These are phyloP conservation scores for Eremobia ochroleuca DNA, from an alignment of 2,888 invertebrate genomes.

Conservation along the genomic window DNA sequence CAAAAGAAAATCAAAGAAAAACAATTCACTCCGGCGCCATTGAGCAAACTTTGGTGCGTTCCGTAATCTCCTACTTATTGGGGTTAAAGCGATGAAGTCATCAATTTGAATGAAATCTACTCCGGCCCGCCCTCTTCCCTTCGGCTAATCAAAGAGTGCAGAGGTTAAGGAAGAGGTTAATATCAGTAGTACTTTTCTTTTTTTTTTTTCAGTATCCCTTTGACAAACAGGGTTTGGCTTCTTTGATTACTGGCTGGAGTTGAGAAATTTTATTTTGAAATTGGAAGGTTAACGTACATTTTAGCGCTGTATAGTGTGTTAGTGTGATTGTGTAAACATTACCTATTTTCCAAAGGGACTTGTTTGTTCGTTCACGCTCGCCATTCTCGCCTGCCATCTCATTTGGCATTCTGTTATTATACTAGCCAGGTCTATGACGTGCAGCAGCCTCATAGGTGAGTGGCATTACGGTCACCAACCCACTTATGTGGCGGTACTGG, in stretches of 20 bases:
- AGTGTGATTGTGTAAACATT: neutral
- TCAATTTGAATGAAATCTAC: conserved; percentile 86
- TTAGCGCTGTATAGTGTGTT: neutral
- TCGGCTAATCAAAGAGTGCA: conserved; percentile 82
- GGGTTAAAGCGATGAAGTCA: conserved; percentile 87
- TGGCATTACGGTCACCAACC: neutral
- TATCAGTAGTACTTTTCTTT: conserved; percentile 68
- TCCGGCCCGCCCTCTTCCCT: conserved; percentile 75
- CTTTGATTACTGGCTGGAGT: conserved; percentile 15
- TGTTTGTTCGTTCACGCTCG: neutral
- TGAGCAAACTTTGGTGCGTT: conserved; percentile 79
- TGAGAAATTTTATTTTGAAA: neutral
- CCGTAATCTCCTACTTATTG: conserved; percentile 83
- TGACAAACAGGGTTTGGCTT: conserved; percentile 54
- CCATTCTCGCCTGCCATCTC: neutral
- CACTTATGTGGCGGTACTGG: neutral
- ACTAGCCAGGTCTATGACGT: neutral
- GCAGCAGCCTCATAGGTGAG: neutral
- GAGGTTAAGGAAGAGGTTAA: conserved; percentile 71
- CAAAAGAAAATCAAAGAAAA: conserved; percentile 73
- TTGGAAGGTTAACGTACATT: neutral
- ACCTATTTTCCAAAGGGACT: neutral
- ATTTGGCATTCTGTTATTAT: neutral
- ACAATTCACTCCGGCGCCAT: conserved; percentile 81
- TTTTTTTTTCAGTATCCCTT: conserved; percentile 69